phyloP scores from a whole-genome alignment of 2,797 vertebrate genomes.

The Psittacula echo region DNA sequence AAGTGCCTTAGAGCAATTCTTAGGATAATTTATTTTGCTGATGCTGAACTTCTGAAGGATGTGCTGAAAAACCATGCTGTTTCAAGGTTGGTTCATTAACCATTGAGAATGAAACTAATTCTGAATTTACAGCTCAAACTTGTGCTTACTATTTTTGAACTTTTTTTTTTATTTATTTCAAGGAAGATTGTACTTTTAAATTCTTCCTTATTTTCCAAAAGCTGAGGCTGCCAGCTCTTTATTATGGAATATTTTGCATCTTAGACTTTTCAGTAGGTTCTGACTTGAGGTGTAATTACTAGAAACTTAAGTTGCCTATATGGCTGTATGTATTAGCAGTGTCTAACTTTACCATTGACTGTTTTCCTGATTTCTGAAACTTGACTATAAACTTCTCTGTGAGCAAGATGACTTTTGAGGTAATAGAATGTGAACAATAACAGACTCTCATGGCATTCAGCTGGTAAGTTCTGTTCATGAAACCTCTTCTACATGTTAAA shows the following conservation, averaged over 20 bases:
- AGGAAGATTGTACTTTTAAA: neutral
- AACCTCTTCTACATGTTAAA: neutral
- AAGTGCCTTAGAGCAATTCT: slow-evolving; percentile 99
- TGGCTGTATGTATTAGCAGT: neutral
- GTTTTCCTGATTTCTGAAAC: neutral
- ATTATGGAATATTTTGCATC: neutral
- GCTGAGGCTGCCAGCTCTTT: neutral
- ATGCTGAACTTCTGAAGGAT: slow-evolving; percentile 98
- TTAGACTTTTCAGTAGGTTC: neutral
- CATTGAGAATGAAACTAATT: neutral
- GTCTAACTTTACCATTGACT: neutral
- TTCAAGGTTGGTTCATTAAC: slow-evolving; percentile 88
- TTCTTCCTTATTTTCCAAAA: neutral
- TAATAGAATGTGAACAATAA: neutral
- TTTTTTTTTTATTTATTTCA: neutral
- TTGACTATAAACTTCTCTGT: neutral
- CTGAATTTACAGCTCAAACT: neutral
- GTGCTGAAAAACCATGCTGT: slow-evolving; percentile 98
- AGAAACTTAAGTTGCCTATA: neutral
- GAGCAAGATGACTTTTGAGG: neutral
- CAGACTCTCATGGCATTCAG: neutral
- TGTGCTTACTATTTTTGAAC: neutral
- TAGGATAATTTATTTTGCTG: slow-evolving; percentile 99
- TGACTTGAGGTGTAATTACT: neutral
- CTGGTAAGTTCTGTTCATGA: neutral